These are phyloP conservation scores for Bucorvus abyssinicus DNA, from an alignment of 2,797 vertebrate species.

Conservation along the genomic window DNA sequence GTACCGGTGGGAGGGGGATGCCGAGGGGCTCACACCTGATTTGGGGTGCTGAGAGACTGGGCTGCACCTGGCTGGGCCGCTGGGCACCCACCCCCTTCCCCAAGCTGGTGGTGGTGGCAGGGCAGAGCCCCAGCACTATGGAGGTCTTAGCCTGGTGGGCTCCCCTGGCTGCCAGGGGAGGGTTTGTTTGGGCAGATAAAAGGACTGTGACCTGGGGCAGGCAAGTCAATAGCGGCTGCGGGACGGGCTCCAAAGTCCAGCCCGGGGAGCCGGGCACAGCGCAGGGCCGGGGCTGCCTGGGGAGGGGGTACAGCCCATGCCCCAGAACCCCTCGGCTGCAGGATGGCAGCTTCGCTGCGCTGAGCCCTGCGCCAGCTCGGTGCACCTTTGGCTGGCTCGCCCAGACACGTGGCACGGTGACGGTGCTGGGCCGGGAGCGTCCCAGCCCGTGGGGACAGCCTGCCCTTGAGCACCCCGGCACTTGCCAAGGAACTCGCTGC, in stretches of 20 bases:
- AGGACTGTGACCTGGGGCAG: background rate
- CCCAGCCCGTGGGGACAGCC: background rate
- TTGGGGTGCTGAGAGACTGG: background rate
- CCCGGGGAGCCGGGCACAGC: rapidly evolving
- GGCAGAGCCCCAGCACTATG: background rate
- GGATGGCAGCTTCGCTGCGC: rapidly evolving
- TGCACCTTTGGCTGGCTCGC: rapidly evolving
- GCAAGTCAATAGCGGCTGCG: background rate
- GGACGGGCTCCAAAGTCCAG: constrained; percentile 40
- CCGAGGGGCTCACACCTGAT: rapidly evolving
- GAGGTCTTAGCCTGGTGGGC: background rate
- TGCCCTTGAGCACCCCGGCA: background rate
- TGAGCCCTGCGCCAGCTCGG: background rate
- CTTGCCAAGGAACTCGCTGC: background rate
- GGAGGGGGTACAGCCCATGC: background rate
- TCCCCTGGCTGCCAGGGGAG: background rate
- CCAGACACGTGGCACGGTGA: rapidly evolving
- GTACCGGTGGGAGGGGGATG: rapidly evolving
- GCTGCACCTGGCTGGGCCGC: background rate
- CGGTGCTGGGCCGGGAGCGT: background rate
- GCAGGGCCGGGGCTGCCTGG: background rate
- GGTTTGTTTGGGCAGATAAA: background rate
- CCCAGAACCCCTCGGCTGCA: background rate
- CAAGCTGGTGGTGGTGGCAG: no score
- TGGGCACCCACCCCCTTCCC: background rate